phyloP scores from a whole-genome alignment of 2,113 vertebrate genomes.

The Perca schrenkii region DNA sequence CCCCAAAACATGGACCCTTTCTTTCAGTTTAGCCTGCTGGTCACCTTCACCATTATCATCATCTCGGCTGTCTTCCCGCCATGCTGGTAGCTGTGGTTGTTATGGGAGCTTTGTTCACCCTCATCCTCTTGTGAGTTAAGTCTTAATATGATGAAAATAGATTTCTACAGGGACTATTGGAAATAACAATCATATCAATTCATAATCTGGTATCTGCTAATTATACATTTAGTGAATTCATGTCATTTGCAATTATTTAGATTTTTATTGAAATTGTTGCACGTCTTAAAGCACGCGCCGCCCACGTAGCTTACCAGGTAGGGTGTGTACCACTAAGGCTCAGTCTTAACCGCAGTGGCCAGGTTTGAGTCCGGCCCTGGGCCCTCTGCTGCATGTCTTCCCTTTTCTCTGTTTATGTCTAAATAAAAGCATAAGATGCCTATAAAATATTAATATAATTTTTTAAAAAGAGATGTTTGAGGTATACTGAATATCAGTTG shows the following conservation, averaged over 20 bases:
- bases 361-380: no score
- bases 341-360: no score
- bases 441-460: no score
- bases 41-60: slow-evolving; percentile 80
- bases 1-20: slow-evolving; percentile 86
- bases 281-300: neutral
- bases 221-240: neutral
- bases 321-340: no score
- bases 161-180: neutral
- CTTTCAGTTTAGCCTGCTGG: slow-evolving; percentile 81
- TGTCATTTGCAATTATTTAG: neutral
- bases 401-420: no score
- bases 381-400: no score
- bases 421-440: no score
- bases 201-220: neutral
- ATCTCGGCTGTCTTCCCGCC: slow-evolving; percentile 79
- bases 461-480: no score
- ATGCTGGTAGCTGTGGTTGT: slow-evolving; percentile 79
- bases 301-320: no score
- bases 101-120: slow-evolving; percentile 70
- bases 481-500: neutral
- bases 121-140: slow-evolving; percentile 76
- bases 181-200: neutral
- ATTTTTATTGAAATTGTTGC: neutral
- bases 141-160: neutral